Percentiles rank a stretch among this genome's conserved stretches.
Evolutionary conservation across 2,113 vertebrate species (phyloP).

Genomic region (Rhinogobius similis): DNA sequence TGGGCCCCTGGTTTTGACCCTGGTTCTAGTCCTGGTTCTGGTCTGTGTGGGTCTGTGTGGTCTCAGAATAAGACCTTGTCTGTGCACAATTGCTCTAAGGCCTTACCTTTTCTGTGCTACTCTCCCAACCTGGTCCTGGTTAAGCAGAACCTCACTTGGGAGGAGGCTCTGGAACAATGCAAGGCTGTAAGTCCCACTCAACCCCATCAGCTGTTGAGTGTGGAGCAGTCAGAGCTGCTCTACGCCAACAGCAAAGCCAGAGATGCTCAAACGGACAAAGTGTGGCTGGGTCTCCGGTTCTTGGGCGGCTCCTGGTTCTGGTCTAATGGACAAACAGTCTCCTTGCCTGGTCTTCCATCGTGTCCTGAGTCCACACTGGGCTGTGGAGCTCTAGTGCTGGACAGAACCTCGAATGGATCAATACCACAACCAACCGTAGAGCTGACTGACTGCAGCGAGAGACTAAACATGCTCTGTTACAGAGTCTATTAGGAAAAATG

Average conservation of each 20-base stretch:
- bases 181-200: background rate
- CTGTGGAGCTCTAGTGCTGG: background rate
- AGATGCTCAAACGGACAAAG: background rate
- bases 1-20: background rate
- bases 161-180: background rate
- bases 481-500: background rate
- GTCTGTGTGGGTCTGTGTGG: background rate
- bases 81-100: background rate
- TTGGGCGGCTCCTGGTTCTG: slow-evolving; percentile 1
- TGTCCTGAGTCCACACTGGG: slow-evolving; percentile 5
- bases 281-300: background rate
- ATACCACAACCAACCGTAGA: background rate
- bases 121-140: background rate
- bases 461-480: slow-evolving; percentile 4
- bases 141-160: background rate
- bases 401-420: slow-evolving; percentile 1
- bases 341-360: slow-evolving; percentile 3
- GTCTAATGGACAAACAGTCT: background rate
- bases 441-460: background rate
- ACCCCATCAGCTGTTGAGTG: background rate
- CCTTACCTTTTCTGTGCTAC: background rate
- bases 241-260: background rate
- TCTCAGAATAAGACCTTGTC: background rate
- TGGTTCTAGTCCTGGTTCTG: background rate
- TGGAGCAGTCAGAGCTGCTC: background rate